phyloP scores from a whole-genome alignment of 1,140 invertebrate species.

The Tenebrio molitor region DNA sequence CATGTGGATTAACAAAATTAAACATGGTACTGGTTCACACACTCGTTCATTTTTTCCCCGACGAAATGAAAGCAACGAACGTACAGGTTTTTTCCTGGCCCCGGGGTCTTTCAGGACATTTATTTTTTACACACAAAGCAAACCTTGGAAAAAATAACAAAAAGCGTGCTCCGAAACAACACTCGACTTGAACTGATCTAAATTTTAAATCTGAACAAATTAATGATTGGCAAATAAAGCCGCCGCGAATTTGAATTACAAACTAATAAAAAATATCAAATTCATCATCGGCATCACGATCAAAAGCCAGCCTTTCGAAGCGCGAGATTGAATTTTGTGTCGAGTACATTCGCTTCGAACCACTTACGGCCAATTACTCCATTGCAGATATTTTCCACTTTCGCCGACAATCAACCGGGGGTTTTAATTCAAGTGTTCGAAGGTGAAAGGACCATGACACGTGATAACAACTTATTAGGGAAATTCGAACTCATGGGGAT shows the following conservation, averaged over 20 bases:
- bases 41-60: neutral
- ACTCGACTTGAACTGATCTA: neutral
- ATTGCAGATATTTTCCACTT: constrained; percentile 64
- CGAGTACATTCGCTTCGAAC: neutral
- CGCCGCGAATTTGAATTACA: neutral
- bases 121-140: constrained; percentile 3
- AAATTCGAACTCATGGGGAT: constrained; percentile 78
- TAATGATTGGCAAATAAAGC: constrained; percentile 5
- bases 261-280: constrained; percentile 10
- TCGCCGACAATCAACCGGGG: constrained; percentile 68
- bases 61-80: neutral
- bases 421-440: constrained; percentile 74
- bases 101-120: neutral
- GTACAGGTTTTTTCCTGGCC: neutral
- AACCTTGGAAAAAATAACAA: constrained; percentile 5
- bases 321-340: neutral
- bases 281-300: neutral
- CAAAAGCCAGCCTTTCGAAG: no score
- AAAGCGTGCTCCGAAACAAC: neutral
- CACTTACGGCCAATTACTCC: neutral
- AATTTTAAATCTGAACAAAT: constrained; percentile 2
- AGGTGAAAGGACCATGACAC: constrained; percentile 77
- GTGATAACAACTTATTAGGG: constrained; percentile 79
- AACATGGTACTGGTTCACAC: neutral
- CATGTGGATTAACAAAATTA: neutral